phyloP scores from a whole-genome alignment of 2,113 vertebrate genomes.

The Rhineura floridana region DNA sequence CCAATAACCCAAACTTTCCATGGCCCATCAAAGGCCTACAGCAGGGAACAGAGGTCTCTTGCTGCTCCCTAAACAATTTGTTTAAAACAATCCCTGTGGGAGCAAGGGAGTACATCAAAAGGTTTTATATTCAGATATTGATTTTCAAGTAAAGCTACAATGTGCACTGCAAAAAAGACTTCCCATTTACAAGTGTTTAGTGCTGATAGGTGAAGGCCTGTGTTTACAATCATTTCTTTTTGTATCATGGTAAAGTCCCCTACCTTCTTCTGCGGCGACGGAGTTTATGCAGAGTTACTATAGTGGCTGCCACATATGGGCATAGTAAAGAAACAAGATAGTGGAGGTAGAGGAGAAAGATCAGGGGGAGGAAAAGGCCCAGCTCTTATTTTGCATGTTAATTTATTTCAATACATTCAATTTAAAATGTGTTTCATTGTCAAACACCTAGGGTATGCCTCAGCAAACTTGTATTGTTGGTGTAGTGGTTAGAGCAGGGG shows the following conservation, averaged over 20 bases:
- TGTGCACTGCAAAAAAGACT: not conserved
- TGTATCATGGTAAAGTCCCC: not conserved
- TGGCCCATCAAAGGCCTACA: rapidly evolving
- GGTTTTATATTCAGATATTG: not conserved
- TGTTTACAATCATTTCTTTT: not conserved
- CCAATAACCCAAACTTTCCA: not conserved
- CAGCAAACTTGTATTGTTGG: not conserved
- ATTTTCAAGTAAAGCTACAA: not conserved
- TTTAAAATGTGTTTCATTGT: not conserved
- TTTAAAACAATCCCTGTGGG: not conserved
- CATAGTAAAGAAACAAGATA: not conserved
- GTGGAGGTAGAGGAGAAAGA: not conserved
- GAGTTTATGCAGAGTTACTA: rapidly evolving
- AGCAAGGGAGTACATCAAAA: not conserved
- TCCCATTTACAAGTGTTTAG: rapidly evolving
- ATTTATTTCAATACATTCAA: not conserved
- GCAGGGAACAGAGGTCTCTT: not conserved
- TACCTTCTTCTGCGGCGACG: rapidly evolving
- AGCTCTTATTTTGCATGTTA: not conserved
- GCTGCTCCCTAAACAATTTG: not conserved
- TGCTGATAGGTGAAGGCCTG: rapidly evolving
- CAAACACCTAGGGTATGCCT: not conserved
- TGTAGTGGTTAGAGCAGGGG: too few relatives aligned
- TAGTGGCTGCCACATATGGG: rapidly evolving
- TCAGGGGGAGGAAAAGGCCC: not conserved